phyloP scores from a whole-genome alignment of 2,113 vertebrate species.

The Xyrauchen texanus region DNA sequence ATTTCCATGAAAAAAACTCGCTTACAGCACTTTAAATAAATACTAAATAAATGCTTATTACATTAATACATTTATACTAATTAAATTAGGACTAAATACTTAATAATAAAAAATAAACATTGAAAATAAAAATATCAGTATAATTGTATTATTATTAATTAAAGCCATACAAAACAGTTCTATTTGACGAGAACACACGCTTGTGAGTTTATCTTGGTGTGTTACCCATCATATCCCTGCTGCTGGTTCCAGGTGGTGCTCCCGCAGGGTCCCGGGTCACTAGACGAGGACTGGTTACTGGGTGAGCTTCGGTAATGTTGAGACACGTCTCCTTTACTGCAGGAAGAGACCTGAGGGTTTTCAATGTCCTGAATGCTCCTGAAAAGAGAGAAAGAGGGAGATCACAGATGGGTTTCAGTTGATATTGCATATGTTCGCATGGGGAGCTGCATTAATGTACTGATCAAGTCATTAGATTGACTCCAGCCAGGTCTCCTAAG shows the following conservation, averaged over 20 bases:
- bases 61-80: too few relatives aligned
- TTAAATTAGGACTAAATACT: too few relatives aligned
- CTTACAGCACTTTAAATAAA: too few relatives aligned
- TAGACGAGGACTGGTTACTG: slow-evolving; percentile 97
- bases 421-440: neutral
- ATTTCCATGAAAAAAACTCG: too few relatives aligned
- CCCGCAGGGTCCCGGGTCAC: slow-evolving; percentile 88
- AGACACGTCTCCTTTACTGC: slow-evolving; percentile 70
- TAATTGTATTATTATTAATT: neutral
- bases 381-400: slow-evolving; percentile 42
- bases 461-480: neutral
- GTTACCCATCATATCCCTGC: slow-evolving; percentile 88
- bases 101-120: neutral
- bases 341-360: slow-evolving; percentile 60
- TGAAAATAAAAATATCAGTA: neutral
- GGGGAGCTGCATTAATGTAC: neutral
- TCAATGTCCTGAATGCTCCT: slow-evolving; percentile 66
- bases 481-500: too few relatives aligned
- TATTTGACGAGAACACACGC: neutral
- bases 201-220: neutral
- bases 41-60: too few relatives aligned
- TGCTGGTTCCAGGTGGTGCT: slow-evolving; percentile 91
- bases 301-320: slow-evolving; percentile 90
- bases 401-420: neutral
- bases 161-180: neutral